phyloP scores from a whole-genome alignment of 2,797 vertebrate genomes.

The Sebastes minor region DNA sequence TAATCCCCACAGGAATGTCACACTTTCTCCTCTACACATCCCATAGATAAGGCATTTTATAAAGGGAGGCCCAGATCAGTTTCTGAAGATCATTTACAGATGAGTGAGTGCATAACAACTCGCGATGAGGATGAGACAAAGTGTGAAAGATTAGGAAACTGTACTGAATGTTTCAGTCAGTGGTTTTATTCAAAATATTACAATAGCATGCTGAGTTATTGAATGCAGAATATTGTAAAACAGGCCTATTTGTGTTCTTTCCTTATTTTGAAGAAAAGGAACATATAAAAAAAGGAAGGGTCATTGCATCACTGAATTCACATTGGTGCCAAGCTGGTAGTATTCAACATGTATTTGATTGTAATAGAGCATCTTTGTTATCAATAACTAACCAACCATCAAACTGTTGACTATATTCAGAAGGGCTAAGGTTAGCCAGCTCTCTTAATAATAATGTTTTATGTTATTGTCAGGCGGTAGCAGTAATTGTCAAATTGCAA shows the following conservation, averaged over 20 bases:
- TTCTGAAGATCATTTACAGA: constrained; percentile 36
- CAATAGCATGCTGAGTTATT: neutral
- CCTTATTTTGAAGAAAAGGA: too few species aligned
- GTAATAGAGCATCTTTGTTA: too few species aligned
- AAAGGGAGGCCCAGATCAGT: constrained; percentile 10
- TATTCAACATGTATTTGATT: too few species aligned
- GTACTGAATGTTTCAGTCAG: constrained; percentile 6
- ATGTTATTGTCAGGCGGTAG: fast-evolving
- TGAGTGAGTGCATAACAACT: constrained; percentile 17
- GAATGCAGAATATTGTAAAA: neutral
- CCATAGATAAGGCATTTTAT: constrained; percentile 26
- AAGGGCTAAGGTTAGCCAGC: too few species aligned
- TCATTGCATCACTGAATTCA: too few species aligned
- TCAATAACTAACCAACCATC: too few species aligned
- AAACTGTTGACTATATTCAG: fast-evolving
- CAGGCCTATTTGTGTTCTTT: neutral
- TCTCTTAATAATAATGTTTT: too few species aligned
- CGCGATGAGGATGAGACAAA: neutral
- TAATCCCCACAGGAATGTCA: constrained; percentile 76
- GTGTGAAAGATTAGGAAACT: neutral
- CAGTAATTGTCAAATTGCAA: too few species aligned
- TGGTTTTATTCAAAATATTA: neutral
- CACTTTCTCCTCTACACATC: constrained; percentile 45
- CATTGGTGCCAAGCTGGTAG: too few species aligned
- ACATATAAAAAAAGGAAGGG: too few species aligned